Percentiles rank a stretch among this genome's conserved stretches.
These are phyloP conservation scores for Brassicogethes aeneus DNA, from an alignment of 2,888 invertebrate species.

Conservation along the genomic window DNA sequence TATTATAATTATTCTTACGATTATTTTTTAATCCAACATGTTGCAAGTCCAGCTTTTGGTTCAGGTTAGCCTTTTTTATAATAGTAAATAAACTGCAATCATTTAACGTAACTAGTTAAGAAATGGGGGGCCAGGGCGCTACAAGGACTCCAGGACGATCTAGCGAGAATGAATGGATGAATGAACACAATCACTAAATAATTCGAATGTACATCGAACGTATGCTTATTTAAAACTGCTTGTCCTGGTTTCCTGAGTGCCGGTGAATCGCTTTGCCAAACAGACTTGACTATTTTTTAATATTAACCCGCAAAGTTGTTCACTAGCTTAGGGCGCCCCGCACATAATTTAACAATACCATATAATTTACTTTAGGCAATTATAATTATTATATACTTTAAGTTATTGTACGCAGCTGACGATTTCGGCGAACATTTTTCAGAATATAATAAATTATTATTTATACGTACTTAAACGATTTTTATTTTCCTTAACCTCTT, in stretches of 20 bases:
- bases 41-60: constrained; percentile 20
- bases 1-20: neutral
- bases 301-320: constrained; percentile 12
- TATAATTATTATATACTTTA: constrained; percentile 19
- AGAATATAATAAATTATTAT: constrained; percentile 6
- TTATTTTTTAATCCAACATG: constrained; percentile 9
- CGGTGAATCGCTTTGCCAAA: constrained; percentile 24
- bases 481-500: no score
- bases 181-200: constrained; percentile 9
- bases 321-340: constrained; percentile 13
- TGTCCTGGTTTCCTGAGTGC: constrained; percentile 37
- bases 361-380: constrained; percentile 19
- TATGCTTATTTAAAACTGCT: constrained; percentile 36
- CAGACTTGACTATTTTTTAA: no score
- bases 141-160: constrained; percentile 38
- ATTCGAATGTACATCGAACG: constrained; percentile 19
- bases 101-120: constrained; percentile 17
- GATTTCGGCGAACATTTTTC: constrained; percentile 13
- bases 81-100: constrained; percentile 9
- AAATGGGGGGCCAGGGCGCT: constrained; percentile 10
- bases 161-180: constrained; percentile 23
- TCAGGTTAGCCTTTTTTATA: constrained; percentile 20
- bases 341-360: constrained; percentile 22
- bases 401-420: constrained; percentile 20
- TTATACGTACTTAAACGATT: no score